A percentile compares a stretch with the other conserved stretches of the same genome.
These are phyloP conservation scores for Hirudo medicinalis DNA, from an alignment of 1,140 invertebrate species.

Conservation along the genomic window DNA sequence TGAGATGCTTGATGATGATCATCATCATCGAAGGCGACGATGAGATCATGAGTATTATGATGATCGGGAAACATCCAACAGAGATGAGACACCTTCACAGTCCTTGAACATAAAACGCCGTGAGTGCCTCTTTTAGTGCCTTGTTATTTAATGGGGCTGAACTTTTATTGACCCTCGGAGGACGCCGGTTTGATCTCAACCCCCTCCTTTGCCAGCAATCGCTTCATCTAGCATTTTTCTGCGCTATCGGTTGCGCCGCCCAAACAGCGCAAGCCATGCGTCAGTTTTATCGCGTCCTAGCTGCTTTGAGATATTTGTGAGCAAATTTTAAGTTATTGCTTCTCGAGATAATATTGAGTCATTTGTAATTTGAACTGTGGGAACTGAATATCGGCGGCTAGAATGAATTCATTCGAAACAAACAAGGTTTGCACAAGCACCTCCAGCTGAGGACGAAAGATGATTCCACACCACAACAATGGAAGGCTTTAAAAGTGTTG, in stretches of 20 bases:
- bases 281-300: too few species aligned
- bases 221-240: background rate
- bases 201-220: background rate
- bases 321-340: too few species aligned
- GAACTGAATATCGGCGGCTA: too few species aligned
- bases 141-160: constrained; percentile 4
- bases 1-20: background rate
- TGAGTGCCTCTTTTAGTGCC: background rate
- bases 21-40: background rate
- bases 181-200: background rate
- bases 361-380: too few species aligned
- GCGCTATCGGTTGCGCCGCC: background rate
- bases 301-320: too few species aligned
- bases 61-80: background rate
- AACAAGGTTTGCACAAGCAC: too few species aligned
- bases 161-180: background rate
- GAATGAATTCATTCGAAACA: too few species aligned
- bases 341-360: too few species aligned
- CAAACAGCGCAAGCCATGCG: background rate
- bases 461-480: too few species aligned
- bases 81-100: background rate
- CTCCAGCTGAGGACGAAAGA: too few species aligned
- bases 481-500: too few species aligned
- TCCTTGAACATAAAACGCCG: background rate
- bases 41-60: too few species aligned